A percentile compares a stretch with the other conserved stretches of the same genome.
These are phyloP conservation scores for Amblyopsis rosae DNA, from an alignment of 2,113 vertebrate species.

Conservation along the genomic window DNA sequence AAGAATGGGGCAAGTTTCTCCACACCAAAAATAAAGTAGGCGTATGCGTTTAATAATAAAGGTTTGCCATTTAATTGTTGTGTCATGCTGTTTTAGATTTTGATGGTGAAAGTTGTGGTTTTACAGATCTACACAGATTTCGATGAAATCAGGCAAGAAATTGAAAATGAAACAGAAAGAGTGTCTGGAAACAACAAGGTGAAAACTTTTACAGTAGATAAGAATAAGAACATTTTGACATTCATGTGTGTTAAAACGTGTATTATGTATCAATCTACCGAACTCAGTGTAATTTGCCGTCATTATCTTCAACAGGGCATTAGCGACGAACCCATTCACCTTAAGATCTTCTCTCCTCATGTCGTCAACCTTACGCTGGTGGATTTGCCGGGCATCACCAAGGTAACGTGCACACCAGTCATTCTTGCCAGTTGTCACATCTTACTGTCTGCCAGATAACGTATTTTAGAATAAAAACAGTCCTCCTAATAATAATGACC, in stretches of 20 bases:
- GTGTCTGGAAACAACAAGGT: slow-evolving; percentile 98
- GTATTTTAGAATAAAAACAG: too few species aligned
- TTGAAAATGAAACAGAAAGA: slow-evolving; percentile 94
- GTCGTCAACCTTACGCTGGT: slow-evolving; percentile 98
- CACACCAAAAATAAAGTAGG: slow-evolving; percentile 97
- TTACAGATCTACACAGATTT: slow-evolving; percentile 92
- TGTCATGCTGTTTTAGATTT: neutral
- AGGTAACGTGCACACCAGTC: slow-evolving; percentile 75
- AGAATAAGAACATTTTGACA: too few species aligned
- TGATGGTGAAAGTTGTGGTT: neutral
- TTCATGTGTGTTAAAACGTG: neutral
- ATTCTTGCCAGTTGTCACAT: neutral
- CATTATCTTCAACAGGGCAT: slow-evolving; percentile 83
- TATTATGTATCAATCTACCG: neutral
- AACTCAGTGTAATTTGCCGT: neutral
- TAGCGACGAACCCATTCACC: slow-evolving; percentile 95
- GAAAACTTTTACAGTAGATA: slow-evolving; percentile 24
- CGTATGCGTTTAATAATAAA: neutral
- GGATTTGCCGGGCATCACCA: slow-evolving; percentile 97
- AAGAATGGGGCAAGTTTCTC: slow-evolving; percentile 98
- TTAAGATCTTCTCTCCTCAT: slow-evolving; percentile 96
- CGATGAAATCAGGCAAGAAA: slow-evolving; percentile 98
- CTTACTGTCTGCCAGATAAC: too few species aligned
- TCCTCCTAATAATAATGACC: too few species aligned
- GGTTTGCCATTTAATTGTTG: neutral